Evolutionary conservation across 2,797 vertebrate genomes (phyloP).

Genomic region (Gambusia yucatana): DNA sequence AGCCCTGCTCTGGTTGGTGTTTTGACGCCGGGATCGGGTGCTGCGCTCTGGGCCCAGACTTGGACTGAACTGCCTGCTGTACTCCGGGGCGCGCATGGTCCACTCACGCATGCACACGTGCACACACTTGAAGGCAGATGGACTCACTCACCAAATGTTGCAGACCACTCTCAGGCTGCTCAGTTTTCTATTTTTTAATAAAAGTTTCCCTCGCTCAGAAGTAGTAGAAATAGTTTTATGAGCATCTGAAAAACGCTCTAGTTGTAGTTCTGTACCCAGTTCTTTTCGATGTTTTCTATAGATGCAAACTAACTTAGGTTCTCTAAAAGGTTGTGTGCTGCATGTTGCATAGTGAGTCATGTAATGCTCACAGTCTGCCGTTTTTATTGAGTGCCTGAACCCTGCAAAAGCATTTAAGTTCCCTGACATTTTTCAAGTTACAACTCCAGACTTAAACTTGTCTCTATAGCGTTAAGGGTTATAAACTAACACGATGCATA

Average conservation of each 20-base stretch:
- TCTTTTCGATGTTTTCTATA: not conserved
- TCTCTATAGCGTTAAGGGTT: not conserved
- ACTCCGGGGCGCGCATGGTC: conserved; percentile 46
- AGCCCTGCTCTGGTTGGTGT: not conserved
- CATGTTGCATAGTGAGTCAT: not conserved
- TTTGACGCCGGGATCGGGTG: not conserved
- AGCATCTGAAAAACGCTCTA: not conserved
- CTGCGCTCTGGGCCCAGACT: conserved; percentile 54
- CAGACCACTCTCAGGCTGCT: not conserved
- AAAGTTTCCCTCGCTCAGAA: conserved; percentile 7
- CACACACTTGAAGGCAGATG: conserved; percentile 1
- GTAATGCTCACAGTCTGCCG: not conserved
- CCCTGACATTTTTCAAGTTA: not conserved
- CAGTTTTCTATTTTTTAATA: not conserved
- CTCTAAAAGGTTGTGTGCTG: not conserved
- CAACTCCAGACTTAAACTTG: not conserved
- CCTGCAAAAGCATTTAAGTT: not conserved
- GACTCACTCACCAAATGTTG: conserved; percentile 24
- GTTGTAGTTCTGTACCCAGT: not conserved
- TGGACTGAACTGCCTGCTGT: conserved; percentile 54
- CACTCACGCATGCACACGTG: conserved; percentile 38
- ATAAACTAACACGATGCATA: not conserved
- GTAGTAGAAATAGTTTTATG: not conserved
- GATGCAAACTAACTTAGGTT: not conserved
- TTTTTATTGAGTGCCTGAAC: not conserved